phyloP scores from a whole-genome alignment of 2,797 vertebrate genomes.

The Limnodromus scolopaceus region DNA sequence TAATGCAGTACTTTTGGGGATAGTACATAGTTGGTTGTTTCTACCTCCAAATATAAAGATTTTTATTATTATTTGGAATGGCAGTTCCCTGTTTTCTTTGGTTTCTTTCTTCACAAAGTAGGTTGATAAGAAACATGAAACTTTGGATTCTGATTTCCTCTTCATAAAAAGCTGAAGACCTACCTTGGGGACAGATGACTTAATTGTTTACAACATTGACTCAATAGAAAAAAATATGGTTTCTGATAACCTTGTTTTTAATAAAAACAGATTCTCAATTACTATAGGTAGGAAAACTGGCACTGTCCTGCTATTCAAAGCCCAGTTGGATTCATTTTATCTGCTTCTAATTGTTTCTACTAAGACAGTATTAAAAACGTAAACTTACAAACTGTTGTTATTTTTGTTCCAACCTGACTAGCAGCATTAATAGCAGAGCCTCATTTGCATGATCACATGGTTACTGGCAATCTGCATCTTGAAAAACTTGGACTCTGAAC shows the following conservation, averaged over 20 bases:
- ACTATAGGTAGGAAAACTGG: background rate
- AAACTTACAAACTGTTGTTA: background rate
- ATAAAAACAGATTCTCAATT: background rate
- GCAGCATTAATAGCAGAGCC: background rate
- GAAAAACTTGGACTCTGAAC: slow-evolving; percentile 25
- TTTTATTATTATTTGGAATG: background rate
- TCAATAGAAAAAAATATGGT: background rate
- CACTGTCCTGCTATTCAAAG: background rate
- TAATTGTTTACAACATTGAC: background rate
- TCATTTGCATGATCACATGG: slow-evolving; percentile 32
- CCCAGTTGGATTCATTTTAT: background rate
- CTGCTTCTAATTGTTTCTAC: background rate
- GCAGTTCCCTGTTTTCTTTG: background rate
- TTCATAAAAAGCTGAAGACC: background rate
- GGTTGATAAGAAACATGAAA: background rate
- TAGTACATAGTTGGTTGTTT: background rate
- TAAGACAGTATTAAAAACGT: background rate
- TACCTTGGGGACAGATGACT: background rate
- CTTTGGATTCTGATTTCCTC: background rate
- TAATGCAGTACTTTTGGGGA: background rate
- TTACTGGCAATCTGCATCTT: slow-evolving; percentile 42
- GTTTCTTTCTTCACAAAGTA: background rate
- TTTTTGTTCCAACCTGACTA: slow-evolving; percentile 26
- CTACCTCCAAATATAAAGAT: background rate
- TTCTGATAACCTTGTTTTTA: background rate